Evolutionary conservation across 2,113 vertebrate species (phyloP), one percentile per base, ranked within the genome.

Genomic region (Myiozetetes cayanensis): DNA sequence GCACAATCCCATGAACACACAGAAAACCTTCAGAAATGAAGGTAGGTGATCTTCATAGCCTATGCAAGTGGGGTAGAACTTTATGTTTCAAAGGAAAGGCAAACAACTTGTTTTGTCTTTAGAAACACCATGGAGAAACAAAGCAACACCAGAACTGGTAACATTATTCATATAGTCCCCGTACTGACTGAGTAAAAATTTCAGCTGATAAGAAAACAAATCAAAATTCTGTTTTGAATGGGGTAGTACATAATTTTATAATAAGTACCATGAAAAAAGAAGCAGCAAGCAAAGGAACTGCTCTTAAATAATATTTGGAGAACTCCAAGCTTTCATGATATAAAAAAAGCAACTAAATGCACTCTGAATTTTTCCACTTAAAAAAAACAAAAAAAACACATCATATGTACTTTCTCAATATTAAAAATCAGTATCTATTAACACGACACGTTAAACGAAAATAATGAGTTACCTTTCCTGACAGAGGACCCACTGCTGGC

Each of bases 401-500:
- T 17, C 27, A 27, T 30, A 66, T 14, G 35, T 15, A 39, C 8
- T 63, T 77, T 79, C 66, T 49, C 39, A 46, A 3, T 20, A 41
- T 28, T 50, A 93, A 44, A 33, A 89, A 83, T 22, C n/a, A 76
- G 82, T 49, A 25, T 9, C 47, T 65, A 56, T 56, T 52, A 91
- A 63, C 10, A 21, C 0, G 0, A 33, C 25, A 73, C 0, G 0
- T 31, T 53, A 74, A 16, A 83, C 41, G 5, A 52, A 88, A 87
- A 89, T 6, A 66, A 74, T 0, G 41, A 63, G 67, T 97, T 98
- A 99, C 99, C 99, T 99, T 99, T 92, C 96, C 96, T 85, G 96
- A 96, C 55, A 97, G 92, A 65, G 98, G 97, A 52, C 97, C 97
- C 92, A 97, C 95, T 44, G 99, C 99, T 4, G 99, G 99, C 90